These are phyloP conservation scores for Urocolius indicus DNA, from an alignment of 2,113 vertebrate genomes.

Conservation along the genomic window DNA sequence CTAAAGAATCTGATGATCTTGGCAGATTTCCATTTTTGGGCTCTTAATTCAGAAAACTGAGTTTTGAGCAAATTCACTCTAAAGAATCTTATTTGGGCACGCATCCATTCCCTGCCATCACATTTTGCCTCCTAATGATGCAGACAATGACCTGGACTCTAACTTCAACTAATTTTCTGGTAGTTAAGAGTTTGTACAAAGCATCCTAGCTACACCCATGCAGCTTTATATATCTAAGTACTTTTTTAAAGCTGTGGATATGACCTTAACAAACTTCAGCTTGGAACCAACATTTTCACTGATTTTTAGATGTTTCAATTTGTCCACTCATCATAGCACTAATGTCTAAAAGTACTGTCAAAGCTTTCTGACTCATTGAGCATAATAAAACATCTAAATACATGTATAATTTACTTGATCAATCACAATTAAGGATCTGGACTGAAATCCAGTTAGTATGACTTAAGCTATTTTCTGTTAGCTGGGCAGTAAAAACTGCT, in stretches of 20 bases:
- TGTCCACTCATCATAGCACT: not conserved
- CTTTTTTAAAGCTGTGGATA: not conserved
- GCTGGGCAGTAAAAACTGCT: not conserved
- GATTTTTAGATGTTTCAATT: not conserved
- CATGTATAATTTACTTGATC: conserved; percentile 9
- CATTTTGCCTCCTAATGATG: not conserved
- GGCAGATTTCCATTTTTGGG: not conserved
- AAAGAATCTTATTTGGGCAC: not conserved
- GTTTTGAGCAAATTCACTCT: not conserved
- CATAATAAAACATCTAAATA: conserved; percentile 14
- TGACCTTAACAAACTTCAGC: not conserved
- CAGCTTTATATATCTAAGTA: not conserved
- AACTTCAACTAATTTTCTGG: not conserved
- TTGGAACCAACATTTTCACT: not conserved
- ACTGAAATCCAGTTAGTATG: conserved; percentile 14
- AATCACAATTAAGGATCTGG: conserved; percentile 23
- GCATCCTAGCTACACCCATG: not conserved
- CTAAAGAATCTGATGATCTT: not conserved
- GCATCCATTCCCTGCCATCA: not conserved
- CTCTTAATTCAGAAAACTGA: not conserved
- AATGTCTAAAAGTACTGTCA: not conserved
- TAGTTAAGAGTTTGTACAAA: not conserved
- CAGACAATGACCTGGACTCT: not conserved
- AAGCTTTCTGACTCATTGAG: conserved; percentile 3
- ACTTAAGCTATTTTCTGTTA: conserved; percentile 1